These are phyloP conservation scores for Torymus texanus DNA, from an alignment of 2,888 invertebrate genomes.

Conservation along the genomic window DNA sequence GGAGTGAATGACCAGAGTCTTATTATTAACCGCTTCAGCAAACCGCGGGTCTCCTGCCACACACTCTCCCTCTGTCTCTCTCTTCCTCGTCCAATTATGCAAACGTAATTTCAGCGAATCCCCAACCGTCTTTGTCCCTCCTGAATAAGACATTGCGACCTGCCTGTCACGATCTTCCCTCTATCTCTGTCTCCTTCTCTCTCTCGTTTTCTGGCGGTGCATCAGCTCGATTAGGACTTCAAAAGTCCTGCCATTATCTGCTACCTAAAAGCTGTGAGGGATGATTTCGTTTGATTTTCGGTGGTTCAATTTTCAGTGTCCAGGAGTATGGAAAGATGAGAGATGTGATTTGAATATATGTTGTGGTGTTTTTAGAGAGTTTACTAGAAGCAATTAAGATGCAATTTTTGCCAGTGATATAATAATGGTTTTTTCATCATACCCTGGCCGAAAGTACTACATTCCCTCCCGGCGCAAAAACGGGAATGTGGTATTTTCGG, in stretches of 20 bases:
- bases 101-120: constrained; percentile 1
- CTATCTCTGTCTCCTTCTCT: constrained; percentile 6
- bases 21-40: constrained; percentile 26
- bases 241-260: constrained; percentile 8
- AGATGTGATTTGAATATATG: too few relatives aligned
- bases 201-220: constrained; percentile 11
- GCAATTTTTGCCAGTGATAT: too few relatives aligned
- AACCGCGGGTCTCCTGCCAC: background rate
- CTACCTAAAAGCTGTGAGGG: too few relatives aligned
- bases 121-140: constrained; percentile 21
- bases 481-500: too few relatives aligned
- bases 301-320: too few relatives aligned
- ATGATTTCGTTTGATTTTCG: too few relatives aligned
- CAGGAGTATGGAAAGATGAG: too few relatives aligned
- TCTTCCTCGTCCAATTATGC: constrained; percentile 6
- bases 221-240: constrained; percentile 30
- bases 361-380: too few relatives aligned
- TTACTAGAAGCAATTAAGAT: too few relatives aligned
- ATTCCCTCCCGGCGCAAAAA: too few relatives aligned
- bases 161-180: constrained; percentile 34
- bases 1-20: constrained; percentile 23
- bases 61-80: background rate
- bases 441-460: too few relatives aligned
- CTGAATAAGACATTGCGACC: constrained; percentile 41
- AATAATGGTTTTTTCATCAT: too few relatives aligned